These are phyloP conservation scores for Chinchilla lanigera DNA, from an alignment of 2,113 vertebrate species.

Conservation along the genomic window DNA sequence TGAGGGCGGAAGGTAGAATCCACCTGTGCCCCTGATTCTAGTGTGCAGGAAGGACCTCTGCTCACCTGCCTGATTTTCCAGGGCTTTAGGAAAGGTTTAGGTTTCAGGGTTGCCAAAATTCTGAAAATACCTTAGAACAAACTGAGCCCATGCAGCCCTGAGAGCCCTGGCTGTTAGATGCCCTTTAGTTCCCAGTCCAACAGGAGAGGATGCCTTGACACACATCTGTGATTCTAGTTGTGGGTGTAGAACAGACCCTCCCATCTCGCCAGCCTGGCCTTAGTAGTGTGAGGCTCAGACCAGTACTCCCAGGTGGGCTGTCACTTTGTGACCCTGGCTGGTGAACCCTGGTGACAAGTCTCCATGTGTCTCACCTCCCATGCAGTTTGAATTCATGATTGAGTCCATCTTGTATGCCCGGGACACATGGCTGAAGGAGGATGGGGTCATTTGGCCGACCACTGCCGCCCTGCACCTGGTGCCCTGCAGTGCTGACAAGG, in stretches of 20 bases:
- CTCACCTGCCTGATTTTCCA: background rate
- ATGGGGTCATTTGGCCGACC: constrained; percentile 89
- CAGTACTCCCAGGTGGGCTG: too few species aligned
- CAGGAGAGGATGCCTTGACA: background rate
- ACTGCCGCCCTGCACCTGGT: constrained; percentile 87
- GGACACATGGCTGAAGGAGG: constrained; percentile 89
- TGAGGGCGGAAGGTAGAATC: background rate
- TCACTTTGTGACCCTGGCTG: background rate
- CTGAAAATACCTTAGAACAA: background rate
- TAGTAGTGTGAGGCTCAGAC: background rate
- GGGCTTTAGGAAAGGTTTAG: background rate
- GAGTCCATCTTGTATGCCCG: constrained; percentile 90
- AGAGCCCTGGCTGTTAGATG: background rate
- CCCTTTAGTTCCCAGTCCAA: background rate
- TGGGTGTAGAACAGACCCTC: accelerated
- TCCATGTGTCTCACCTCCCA: background rate
- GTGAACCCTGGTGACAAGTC: accelerated
- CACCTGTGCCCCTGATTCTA: background rate
- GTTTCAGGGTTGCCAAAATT: background rate
- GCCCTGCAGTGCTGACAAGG: constrained; percentile 88
- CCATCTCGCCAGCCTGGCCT: background rate
- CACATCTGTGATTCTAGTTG: accelerated
- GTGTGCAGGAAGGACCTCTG: background rate
- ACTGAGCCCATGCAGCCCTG: background rate
- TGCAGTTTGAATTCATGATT: constrained; percentile 92